Conservation (phyloP, 2,797 vertebrate genomes). For the Pelodytes ibericus region DNA sequence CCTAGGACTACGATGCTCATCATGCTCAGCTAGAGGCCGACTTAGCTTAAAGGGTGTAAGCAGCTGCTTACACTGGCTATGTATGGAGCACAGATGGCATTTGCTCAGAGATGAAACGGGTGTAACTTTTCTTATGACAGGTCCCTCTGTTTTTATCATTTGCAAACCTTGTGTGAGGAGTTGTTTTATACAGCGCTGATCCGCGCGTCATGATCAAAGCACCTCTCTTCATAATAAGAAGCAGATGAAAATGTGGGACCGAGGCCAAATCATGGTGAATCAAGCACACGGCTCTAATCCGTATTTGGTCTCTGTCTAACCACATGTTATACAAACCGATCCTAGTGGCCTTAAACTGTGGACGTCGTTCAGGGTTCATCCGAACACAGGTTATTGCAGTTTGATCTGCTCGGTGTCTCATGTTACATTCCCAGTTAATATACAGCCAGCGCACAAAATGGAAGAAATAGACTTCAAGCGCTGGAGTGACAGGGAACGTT, state of each 20-base stretch:
- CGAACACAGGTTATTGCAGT: slow-evolving; percentile 14
- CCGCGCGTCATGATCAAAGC: slow-evolving; percentile 16
- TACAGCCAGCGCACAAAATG: neutral
- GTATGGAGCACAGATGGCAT: too few relatives aligned
- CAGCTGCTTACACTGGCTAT: too few relatives aligned
- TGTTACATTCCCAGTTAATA: neutral
- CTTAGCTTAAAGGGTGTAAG: too few relatives aligned
- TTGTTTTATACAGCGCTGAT: neutral
- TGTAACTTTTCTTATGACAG: too few relatives aligned
- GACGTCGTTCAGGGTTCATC: neutral
- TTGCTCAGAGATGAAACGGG: too few relatives aligned
- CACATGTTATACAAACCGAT: slow-evolving; percentile 25
- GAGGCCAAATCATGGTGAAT: slow-evolving; percentile 1
- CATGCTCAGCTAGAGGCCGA: too few relatives aligned
- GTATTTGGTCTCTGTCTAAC: slow-evolving; percentile 27
- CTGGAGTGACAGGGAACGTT: neutral
- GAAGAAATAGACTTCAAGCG: neutral
- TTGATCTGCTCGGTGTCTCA: slow-evolving; percentile 17
- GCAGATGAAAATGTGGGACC: neutral
- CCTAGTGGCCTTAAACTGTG: slow-evolving; percentile 11
- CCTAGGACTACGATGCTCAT: too few relatives aligned
- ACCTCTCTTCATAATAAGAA: slow-evolving; percentile 22
- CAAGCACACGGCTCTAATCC: slow-evolving; percentile 19
- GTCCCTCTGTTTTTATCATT: slow-evolving; percentile 1
- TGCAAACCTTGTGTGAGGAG: neutral